A percentile compares a stretch with the other conserved stretches of the same genome.
phyloP scores from a whole-genome alignment of 2,113 vertebrate species.

The Gobio gobio region DNA sequence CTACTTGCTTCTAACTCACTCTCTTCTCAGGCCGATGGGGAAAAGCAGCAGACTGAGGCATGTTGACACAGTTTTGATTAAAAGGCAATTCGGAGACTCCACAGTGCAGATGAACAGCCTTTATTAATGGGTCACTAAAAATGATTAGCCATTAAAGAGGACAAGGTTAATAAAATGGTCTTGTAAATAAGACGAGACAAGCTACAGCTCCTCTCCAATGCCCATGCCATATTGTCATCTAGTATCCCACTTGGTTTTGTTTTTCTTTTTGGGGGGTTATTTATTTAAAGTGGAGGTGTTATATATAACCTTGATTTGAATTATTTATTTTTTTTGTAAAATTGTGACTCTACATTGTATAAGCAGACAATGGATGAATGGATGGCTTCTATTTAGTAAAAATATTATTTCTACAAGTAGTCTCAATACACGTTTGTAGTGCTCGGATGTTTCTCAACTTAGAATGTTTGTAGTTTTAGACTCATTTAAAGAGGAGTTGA shows the following conservation, averaged over 20 bases:
- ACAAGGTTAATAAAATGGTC: constrained; percentile 34
- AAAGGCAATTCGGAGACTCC: constrained; percentile 22
- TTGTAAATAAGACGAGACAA: constrained; percentile 29
- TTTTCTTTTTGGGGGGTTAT: constrained; percentile 4
- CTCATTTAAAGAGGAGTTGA: not conserved
- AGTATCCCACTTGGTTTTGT: not conserved
- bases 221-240: not conserved
- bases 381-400: too few species aligned
- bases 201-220: not conserved
- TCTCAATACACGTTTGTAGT: not conserved
- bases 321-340: not conserved
- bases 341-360: not conserved
- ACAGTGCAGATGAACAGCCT: constrained; percentile 12
- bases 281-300: too few species aligned
- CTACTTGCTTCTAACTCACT: not conserved
- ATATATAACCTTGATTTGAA: too few species aligned
- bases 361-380: too few species aligned
- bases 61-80: constrained; percentile 47
- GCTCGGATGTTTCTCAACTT: not conserved
- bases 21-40: not conserved
- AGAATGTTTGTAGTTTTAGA: not conserved
- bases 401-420: not conserved
- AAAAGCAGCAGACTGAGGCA: constrained; percentile 29
- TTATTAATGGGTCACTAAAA: constrained; percentile 46
- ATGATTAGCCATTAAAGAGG: constrained; percentile 35